These are phyloP conservation scores for Drosophila mimetica DNA, from an alignment of 2,888 invertebrate genomes.

Conservation along the genomic window DNA sequence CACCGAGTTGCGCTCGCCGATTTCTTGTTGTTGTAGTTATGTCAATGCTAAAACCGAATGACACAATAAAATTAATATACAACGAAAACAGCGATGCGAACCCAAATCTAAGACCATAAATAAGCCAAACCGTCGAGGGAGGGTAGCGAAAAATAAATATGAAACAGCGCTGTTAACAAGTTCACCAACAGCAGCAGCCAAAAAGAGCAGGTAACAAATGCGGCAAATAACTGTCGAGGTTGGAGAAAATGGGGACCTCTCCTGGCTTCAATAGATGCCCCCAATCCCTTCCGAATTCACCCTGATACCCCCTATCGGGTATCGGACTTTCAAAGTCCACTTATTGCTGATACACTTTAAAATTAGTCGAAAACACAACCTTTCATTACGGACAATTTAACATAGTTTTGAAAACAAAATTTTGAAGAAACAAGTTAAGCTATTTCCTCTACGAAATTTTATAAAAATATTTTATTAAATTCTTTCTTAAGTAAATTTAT, in stretches of 20 bases:
- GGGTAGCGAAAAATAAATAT: slow-evolving; percentile 67
- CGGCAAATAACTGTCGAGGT: slow-evolving; percentile 8
- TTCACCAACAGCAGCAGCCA: slow-evolving; percentile 60
- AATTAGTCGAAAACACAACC: neutral
- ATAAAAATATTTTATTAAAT: too few relatives aligned
- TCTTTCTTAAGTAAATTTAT: too few relatives aligned
- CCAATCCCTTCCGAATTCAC: slow-evolving; percentile 12
- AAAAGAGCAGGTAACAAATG: slow-evolving; percentile 59
- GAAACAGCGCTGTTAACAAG: slow-evolving; percentile 74
- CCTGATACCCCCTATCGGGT: slow-evolving; percentile 26
- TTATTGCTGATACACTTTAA: slow-evolving; percentile 6
- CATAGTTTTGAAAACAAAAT: too few relatives aligned
- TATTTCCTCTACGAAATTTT: too few relatives aligned
- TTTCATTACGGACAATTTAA: too few relatives aligned
- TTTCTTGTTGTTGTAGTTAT: slow-evolving; percentile 48
- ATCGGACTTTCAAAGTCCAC: slow-evolving; percentile 16
- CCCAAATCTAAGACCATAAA: slow-evolving; percentile 76
- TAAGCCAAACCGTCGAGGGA: slow-evolving; percentile 50
- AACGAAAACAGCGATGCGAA: slow-evolving; percentile 56
- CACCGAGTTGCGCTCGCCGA: slow-evolving; percentile 49
- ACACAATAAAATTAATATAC: slow-evolving; percentile 78
- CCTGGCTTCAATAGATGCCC: slow-evolving; percentile 23
- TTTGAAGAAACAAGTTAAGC: too few relatives aligned
- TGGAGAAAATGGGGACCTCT: slow-evolving; percentile 19
- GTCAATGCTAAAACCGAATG: slow-evolving; percentile 66